These are phyloP conservation scores for Austrofundulus limnaeus DNA, from an alignment of 2,113 vertebrate genomes.

Conservation along the genomic window DNA sequence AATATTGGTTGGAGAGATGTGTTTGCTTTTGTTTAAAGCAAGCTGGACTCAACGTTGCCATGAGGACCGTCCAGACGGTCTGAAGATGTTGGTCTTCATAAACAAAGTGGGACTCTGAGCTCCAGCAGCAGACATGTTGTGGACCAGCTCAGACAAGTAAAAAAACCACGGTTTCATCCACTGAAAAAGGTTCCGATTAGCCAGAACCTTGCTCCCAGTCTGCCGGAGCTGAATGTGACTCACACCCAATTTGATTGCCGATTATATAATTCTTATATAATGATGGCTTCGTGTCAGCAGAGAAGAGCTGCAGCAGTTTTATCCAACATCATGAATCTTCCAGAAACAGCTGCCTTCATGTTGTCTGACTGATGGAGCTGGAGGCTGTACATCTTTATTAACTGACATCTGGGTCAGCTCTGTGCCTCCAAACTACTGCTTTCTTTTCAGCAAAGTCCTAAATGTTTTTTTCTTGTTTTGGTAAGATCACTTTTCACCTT, in stretches of 20 bases:
- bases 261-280: slow-evolving; percentile 63
- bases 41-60: slow-evolving; percentile 14
- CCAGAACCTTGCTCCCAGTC: slow-evolving; percentile 21
- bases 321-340: neutral
- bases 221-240: too few species aligned
- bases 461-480: neutral
- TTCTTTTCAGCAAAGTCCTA: neutral
- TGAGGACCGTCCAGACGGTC: neutral
- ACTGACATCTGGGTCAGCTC: neutral
- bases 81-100: slow-evolving; percentile 13
- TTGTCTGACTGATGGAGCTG: slow-evolving; percentile 11
- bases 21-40: slow-evolving; percentile 18
- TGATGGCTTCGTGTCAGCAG: slow-evolving; percentile 41
- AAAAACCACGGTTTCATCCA: slow-evolving; percentile 18
- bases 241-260: slow-evolving; percentile 30
- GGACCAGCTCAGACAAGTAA: slow-evolving; percentile 24
- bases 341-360: neutral
- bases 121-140: slow-evolving; percentile 23
- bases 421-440: neutral
- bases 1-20: slow-evolving; percentile 15
- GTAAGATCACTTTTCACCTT: too few species aligned
- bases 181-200: slow-evolving; percentile 21
- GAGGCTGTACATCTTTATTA: neutral
- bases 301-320: neutral
- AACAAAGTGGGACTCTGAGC: slow-evolving; percentile 9